A percentile compares a stretch with the other conserved stretches of the same genome.
These are phyloP conservation scores for Craseonycteris thonglongyai DNA, from an alignment of 2,113 vertebrate species.

Conservation along the genomic window DNA sequence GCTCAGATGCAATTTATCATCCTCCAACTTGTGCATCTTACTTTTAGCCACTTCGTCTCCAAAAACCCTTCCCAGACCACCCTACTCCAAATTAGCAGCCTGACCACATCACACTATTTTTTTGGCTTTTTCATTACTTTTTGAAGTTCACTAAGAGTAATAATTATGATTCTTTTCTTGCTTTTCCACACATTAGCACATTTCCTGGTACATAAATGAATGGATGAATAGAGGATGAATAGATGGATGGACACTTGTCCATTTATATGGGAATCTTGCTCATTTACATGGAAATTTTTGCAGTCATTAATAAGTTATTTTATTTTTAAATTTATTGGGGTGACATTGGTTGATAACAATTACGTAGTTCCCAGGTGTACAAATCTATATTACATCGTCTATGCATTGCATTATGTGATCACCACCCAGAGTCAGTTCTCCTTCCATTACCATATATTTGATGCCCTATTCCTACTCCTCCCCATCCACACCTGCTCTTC, in stretches of 20 bases:
- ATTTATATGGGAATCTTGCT: neutral
- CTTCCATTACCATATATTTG: too few relatives aligned
- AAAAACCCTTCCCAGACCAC: neutral
- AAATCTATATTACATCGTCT: too few relatives aligned
- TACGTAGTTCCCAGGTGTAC: too few relatives aligned
- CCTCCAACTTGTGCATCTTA: neutral
- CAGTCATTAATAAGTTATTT: neutral
- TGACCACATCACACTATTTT: neutral
- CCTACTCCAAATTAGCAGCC: neutral
- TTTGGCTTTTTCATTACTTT: neutral
- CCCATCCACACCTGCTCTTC: too few relatives aligned
- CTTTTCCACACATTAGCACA: neutral
- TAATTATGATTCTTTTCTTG: neutral
- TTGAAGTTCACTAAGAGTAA: neutral
- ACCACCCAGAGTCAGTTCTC: too few relatives aligned
- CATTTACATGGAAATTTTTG: neutral
- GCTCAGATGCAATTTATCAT: neutral
- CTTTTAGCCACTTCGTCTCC: neutral
- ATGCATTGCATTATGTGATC: too few relatives aligned
- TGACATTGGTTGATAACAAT: too few relatives aligned
- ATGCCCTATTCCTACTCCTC: too few relatives aligned
- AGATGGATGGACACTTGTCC: neutral
- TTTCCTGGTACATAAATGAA: neutral
- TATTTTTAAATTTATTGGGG: too few relatives aligned
- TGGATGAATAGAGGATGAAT: neutral